Conservation (phyloP, 2,113 vertebrate genomes). For the Danio rerio region DNA sequence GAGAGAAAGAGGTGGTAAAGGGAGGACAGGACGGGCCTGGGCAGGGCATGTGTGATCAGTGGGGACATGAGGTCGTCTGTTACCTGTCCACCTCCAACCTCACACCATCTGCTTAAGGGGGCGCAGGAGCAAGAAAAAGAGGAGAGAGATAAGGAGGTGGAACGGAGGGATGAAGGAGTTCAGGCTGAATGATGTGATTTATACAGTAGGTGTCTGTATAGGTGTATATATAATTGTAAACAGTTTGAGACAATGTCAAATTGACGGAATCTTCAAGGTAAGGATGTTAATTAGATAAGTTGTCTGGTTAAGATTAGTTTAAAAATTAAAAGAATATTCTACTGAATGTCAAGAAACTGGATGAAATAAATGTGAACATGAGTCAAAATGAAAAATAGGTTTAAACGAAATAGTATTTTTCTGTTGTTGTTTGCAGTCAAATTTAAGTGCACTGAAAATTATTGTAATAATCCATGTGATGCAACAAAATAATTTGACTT, state of each 20-base stretch:
- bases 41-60: slow-evolving; percentile 62
- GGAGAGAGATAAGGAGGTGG: neutral
- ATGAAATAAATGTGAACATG: too few relatives aligned
- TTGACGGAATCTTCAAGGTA: too few relatives aligned
- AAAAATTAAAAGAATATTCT: too few relatives aligned
- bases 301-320: too few relatives aligned
- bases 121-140: neutral
- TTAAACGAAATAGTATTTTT: too few relatives aligned
- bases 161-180: slow-evolving; percentile 7
- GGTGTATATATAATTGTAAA: neutral
- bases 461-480: too few relatives aligned
- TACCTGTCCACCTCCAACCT: slow-evolving; percentile 78
- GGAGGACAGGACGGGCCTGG: slow-evolving; percentile 50
- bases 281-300: too few relatives aligned
- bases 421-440: too few relatives aligned
- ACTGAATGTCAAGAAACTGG: too few relatives aligned
- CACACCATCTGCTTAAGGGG: slow-evolving; percentile 71
- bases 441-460: too few relatives aligned
- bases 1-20: slow-evolving; percentile 30
- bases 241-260: neutral
- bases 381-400: too few relatives aligned
- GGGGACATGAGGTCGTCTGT: slow-evolving; percentile 71
- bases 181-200: neutral
- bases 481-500: too few relatives aligned
- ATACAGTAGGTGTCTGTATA: neutral